Evolutionary conservation across 1,140 invertebrate genomes (phyloP).

Genomic region (Bilobella aurantiaca): DNA sequence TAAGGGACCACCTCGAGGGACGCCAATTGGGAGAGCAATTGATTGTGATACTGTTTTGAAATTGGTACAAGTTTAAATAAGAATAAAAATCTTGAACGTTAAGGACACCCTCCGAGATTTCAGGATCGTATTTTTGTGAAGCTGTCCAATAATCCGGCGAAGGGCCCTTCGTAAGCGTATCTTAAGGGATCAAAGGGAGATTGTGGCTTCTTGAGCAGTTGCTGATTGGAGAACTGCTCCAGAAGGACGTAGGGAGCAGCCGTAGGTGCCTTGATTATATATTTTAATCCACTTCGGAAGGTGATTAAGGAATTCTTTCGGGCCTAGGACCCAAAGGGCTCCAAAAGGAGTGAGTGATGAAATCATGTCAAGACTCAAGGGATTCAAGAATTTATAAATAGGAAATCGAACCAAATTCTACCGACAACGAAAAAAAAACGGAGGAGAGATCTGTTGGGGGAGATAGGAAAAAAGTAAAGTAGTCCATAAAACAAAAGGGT

Average conservation of each 20-base stretch:
- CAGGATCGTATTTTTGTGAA: not conserved
- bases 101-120: not conserved
- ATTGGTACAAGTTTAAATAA: not conserved
- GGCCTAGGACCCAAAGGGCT: not conserved
- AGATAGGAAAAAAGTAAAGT: too few species aligned
- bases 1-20: not conserved
- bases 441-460: not conserved
- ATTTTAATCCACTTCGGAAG: not conserved
- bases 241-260: not conserved
- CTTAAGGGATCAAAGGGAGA: too few species aligned
- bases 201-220: too few species aligned
- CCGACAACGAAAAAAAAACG: not conserved
- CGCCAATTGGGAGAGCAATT: not conserved
- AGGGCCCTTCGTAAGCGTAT: too few species aligned
- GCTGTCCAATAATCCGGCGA: too few species aligned
- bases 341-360: not conserved
- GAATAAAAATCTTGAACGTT: not conserved
- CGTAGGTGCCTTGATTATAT: constrained; percentile 5
- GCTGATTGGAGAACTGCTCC: not conserved
- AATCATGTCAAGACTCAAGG: not conserved
- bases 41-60: not conserved
- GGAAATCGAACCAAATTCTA: not conserved
- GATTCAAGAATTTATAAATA: constrained; percentile 3
- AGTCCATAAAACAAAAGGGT: too few species aligned
- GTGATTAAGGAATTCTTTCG: constrained; percentile 2